phyloP scores from a whole-genome alignment of 2,888 invertebrate genomes.

The Stramonita haemastoma region DNA sequence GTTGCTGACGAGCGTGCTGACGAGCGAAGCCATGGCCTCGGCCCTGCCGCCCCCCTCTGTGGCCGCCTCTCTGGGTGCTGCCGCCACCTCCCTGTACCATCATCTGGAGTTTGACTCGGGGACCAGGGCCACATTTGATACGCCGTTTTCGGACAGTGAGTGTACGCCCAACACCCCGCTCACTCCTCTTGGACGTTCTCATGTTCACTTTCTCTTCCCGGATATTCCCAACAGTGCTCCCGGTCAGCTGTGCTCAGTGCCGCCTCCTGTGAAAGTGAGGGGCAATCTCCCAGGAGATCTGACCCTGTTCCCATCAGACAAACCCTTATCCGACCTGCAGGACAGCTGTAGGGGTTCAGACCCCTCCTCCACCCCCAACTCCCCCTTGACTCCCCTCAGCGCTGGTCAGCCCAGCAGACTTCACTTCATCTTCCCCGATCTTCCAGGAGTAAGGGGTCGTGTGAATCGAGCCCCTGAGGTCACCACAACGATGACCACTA shows the following conservation, averaged over 20 bases:
- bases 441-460: conserved; percentile 33
- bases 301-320: background rate
- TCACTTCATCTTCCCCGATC: conserved; percentile 40
- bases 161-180: conserved; percentile 59
- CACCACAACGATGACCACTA: background rate
- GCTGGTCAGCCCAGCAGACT: background rate
- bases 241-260: background rate
- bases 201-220: conserved; percentile 55
- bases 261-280: background rate
- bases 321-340: background rate
- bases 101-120: conserved; percentile 39
- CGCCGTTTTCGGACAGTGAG: conserved; percentile 55
- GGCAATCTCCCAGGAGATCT: background rate
- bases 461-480: conserved; percentile 18
- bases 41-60: background rate
- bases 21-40: background rate
- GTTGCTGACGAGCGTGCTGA: conserved; percentile 24
- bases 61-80: background rate
- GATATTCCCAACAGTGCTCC: conserved; percentile 44
- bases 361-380: conserved; percentile 1
- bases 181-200: conserved; percentile 52
- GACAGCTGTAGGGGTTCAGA: background rate
- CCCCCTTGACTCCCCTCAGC: conserved; percentile 2
- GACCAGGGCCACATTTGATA: conserved; percentile 45
- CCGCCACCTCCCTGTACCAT: background rate